Evolutionary conservation across 1,140 invertebrate species (phyloP).

Genomic region (Dryas iulia): DNA sequence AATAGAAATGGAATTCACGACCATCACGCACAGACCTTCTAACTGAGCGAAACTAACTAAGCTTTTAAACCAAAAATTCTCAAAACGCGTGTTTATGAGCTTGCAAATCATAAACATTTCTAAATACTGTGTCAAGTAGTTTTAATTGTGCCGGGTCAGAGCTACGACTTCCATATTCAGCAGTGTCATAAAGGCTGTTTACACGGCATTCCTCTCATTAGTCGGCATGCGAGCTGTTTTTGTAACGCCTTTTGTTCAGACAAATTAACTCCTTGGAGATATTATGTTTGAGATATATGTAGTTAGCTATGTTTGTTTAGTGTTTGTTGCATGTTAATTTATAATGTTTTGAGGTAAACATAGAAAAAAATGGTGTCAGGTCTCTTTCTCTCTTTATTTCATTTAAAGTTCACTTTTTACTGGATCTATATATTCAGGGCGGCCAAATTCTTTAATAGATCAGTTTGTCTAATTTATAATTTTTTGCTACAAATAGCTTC

Average conservation of each 20-base stretch:
- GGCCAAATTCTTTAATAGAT: too few relatives aligned
- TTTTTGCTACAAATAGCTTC: too few relatives aligned
- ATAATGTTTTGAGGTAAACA: background rate
- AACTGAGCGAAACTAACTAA: background rate
- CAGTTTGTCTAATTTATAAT: too few relatives aligned
- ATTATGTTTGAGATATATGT: slow-evolving; percentile 13
- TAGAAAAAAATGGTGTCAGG: too few relatives aligned
- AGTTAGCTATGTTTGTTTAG: slow-evolving; percentile 10
- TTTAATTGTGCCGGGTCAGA: slow-evolving; percentile 29
- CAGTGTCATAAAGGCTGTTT: slow-evolving; percentile 30
- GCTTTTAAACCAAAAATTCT: background rate
- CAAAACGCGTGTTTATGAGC: background rate
- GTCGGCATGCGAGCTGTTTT: slow-evolving; percentile 27
- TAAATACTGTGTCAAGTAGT: slow-evolving; percentile 24
- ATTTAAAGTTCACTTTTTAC: too few relatives aligned
- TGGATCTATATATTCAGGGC: too few relatives aligned
- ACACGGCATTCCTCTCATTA: slow-evolving; percentile 32
- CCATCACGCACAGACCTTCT: too few relatives aligned
- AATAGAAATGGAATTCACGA: too few relatives aligned
- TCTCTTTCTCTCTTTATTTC: too few relatives aligned
- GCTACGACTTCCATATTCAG: slow-evolving; percentile 27
- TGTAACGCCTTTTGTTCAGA: slow-evolving; percentile 27
- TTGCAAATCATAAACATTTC: slow-evolving; percentile 13
- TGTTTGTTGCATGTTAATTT: too few relatives aligned
- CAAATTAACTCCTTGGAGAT: slow-evolving; percentile 29